Evolutionary conservation across 2,888 invertebrate genomes (phyloP).

Genomic region (Conistra vaccinii): DNA sequence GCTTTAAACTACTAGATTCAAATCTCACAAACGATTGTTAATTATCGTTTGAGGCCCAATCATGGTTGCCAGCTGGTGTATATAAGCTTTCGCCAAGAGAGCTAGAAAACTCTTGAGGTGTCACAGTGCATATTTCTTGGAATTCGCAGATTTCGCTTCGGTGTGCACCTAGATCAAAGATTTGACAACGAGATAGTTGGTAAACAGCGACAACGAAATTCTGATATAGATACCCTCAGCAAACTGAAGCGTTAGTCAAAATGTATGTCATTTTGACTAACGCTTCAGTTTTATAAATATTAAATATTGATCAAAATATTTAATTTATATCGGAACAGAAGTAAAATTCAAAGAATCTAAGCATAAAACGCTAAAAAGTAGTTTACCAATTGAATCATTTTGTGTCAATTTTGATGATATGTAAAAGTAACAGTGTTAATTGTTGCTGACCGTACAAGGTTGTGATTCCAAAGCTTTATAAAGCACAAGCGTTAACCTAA

Average conservation of each 20-base stretch:
- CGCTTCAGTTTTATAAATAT: background rate
- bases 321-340: background rate
- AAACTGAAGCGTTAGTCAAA: no score
- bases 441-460: background rate
- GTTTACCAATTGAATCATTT: background rate
- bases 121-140: background rate
- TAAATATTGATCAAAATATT: background rate
- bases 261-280: background rate
- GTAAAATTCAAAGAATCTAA: background rate
- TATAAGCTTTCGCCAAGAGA: background rate
- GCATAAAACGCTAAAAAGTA: background rate
- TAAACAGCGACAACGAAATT: background rate
- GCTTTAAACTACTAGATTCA: conserved; percentile 37
- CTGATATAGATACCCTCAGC: background rate
- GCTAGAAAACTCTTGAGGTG: background rate
- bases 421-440: background rate
- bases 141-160: background rate
- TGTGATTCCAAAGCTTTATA: background rate
- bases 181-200: background rate
- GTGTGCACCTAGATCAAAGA: background rate
- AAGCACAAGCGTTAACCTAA: background rate
- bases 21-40: conserved; percentile 55
- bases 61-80: background rate
- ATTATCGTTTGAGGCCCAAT: conserved; percentile 46
- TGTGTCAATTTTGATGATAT: background rate